A percentile compares a stretch with the other conserved stretches of the same genome.
phyloP scores from a whole-genome alignment of 2,888 invertebrate genomes.

The Lasioglossum leucozonium region DNA sequence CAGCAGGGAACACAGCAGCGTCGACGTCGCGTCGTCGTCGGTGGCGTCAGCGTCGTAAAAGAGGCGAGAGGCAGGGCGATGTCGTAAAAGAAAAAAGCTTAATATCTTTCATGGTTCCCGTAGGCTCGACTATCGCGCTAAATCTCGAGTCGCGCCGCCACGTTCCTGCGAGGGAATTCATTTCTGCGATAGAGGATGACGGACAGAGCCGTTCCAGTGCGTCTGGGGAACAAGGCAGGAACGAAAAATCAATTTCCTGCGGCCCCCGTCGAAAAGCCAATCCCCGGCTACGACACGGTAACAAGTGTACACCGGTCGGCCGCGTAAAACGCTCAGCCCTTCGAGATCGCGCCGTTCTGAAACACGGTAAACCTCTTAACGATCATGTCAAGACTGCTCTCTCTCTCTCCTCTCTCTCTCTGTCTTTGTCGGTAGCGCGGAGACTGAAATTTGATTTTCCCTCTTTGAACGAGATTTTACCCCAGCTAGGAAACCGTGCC shows the following conservation, averaged over 20 bases:
- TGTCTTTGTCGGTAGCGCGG: not conserved
- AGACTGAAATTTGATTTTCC: conserved; percentile 32
- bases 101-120: conserved; percentile 70
- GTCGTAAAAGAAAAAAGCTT: conserved; percentile 75
- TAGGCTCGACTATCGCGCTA: conserved; percentile 61
- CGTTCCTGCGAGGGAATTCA: conserved; percentile 37
- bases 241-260: conserved; percentile 59
- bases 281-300: conserved; percentile 17
- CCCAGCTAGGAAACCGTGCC: not conserved
- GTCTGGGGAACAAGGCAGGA: conserved; percentile 29
- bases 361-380: conserved; percentile 38
- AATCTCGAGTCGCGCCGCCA: conserved; percentile 41
- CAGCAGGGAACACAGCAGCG: conserved; percentile 36
- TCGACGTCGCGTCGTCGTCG: conserved; percentile 57
- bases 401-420: too few species aligned
- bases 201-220: conserved; percentile 30
- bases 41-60: conserved; percentile 27
- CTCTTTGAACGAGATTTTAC: conserved; percentile 2
- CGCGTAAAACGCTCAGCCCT: conserved; percentile 35
- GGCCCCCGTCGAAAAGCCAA: conserved; percentile 27
- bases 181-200: conserved; percentile 28
- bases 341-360: conserved; percentile 7
- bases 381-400: not conserved
- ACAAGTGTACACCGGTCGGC: conserved; percentile 17
- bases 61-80: conserved; percentile 56